Conservation (phyloP, 2,888 invertebrate species). For the Ectropis crepuscularia region DNA sequence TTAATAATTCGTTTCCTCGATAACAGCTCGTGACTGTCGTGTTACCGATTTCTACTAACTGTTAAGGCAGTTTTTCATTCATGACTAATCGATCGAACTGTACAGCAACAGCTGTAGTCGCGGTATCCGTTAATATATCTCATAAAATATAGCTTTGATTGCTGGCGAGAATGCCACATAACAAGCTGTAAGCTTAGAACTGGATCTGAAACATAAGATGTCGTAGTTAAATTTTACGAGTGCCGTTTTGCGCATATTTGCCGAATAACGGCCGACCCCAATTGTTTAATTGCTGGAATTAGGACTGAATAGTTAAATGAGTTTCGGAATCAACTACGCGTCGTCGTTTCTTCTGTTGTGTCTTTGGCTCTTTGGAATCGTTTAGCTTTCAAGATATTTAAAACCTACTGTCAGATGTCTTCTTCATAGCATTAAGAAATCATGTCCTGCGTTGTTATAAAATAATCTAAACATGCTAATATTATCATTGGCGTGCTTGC, state of each 20-base stretch:
- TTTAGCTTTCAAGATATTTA: too few species aligned
- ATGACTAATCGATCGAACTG: slow-evolving; percentile 41
- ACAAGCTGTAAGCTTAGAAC: slow-evolving; percentile 44
- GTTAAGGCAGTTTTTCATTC: slow-evolving; percentile 36
- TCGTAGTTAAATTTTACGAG: slow-evolving; percentile 53
- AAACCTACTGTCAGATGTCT: too few species aligned
- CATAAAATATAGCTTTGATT: slow-evolving; percentile 44
- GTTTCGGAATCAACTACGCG: background rate
- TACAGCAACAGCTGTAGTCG: slow-evolving; percentile 24
- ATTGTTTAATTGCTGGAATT: slow-evolving; percentile 58
- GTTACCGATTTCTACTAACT: slow-evolving; percentile 32
- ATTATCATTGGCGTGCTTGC: too few species aligned
- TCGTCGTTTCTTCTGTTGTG: too few species aligned
- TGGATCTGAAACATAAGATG: slow-evolving; percentile 45
- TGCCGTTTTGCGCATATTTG: slow-evolving; percentile 51
- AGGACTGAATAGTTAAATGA: slow-evolving; percentile 45
- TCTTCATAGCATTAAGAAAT: too few species aligned
- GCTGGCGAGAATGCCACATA: slow-evolving; percentile 39
- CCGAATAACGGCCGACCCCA: slow-evolving; percentile 57
- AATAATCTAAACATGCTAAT: too few species aligned
- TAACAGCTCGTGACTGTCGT: slow-evolving; percentile 27
- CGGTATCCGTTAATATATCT: slow-evolving; percentile 35
- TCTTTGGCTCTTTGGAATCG: too few species aligned
- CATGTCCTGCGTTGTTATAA: too few species aligned
- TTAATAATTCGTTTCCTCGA: slow-evolving; percentile 15